Evolutionary conservation across 2,113 vertebrate genomes (phyloP), one percentile per base, ranked within the genome.

Genomic region (Elanus axillaris): DNA sequence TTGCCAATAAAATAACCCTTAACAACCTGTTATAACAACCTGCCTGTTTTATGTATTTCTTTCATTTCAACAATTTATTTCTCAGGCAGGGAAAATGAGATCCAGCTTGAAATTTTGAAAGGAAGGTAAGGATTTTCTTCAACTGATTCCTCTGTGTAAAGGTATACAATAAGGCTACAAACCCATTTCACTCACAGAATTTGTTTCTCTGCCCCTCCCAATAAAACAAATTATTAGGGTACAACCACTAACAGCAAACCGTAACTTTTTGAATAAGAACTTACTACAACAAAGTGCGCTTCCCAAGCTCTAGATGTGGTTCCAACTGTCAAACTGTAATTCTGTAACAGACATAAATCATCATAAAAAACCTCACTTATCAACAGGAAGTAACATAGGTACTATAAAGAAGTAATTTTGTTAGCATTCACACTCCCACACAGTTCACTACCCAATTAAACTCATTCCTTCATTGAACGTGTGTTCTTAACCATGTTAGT

Each of bases 261-360:
- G 0, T 69, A 96, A 97, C 71, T 53, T 80, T 90, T 79, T 80
- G 26, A 87, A 48, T 76, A 84, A 63, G 9, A 76, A 96, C 73
- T 93, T 92, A 63, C 21, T 52, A 87, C 42, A 93, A 66, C 36
- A 88, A 74, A 31, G n/a, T 71, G 64, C 1, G 2, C n/a, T 67
- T 90, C 69, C 79, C 53, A 95, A 72, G 62, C 3, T 74, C 73
- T 78, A 81, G 68, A 69, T 63, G 68, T 73, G 77, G 76, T 62
- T 93, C 93, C 93, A 94, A 86, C 34, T 78, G 52, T 82, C 88
- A 92, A 94, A 63, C 87, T 92, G 16, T 87, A 71, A 90, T 42
- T 96, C 86, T 87, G 87, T 50, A 86, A 47, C 42, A 82, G 79
- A 87, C 50, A 88, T 73, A 93, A 91, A 83, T 81, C 38, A 94